These are phyloP conservation scores for Dexiosoma caninum DNA, from an alignment of 2,888 invertebrate genomes.

Conservation along the genomic window DNA sequence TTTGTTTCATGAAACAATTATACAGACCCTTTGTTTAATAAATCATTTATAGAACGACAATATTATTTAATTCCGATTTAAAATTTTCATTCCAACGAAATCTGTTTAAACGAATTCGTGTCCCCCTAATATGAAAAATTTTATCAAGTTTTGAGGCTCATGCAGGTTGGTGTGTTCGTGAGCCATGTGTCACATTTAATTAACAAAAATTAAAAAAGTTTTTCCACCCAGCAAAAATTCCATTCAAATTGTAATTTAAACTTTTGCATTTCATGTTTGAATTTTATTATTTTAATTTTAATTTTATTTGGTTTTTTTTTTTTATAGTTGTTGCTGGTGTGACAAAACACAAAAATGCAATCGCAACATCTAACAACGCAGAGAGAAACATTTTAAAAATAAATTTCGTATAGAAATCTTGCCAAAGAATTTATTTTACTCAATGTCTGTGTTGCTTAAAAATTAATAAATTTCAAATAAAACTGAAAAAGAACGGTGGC, in stretches of 20 bases:
- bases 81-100: too few relatives aligned
- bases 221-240: slow-evolving; percentile 26
- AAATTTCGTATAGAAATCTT: neutral
- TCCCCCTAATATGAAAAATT: neutral
- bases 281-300: slow-evolving; percentile 2
- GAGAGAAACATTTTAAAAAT: neutral
- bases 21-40: too few relatives aligned
- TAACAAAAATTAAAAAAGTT: slow-evolving; percentile 57
- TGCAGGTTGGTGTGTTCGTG: slow-evolving; percentile 30
- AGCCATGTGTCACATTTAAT: slow-evolving; percentile 54
- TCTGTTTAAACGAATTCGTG: neutral
- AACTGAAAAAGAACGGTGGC: too few relatives aligned
- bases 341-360: neutral
- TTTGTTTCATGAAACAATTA: too few relatives aligned
- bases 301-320: too few relatives aligned
- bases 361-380: neutral
- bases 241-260: slow-evolving; percentile 54
- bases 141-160: neutral
- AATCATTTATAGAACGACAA: too few relatives aligned
- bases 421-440: too few relatives aligned
- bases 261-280: slow-evolving; percentile 46
- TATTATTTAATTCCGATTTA: too few relatives aligned
- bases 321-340: neutral
- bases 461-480: too few relatives aligned
- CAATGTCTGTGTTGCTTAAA: too few relatives aligned